phyloP scores from a whole-genome alignment of 2,113 vertebrate species.

The Chinchilla lanigera region DNA sequence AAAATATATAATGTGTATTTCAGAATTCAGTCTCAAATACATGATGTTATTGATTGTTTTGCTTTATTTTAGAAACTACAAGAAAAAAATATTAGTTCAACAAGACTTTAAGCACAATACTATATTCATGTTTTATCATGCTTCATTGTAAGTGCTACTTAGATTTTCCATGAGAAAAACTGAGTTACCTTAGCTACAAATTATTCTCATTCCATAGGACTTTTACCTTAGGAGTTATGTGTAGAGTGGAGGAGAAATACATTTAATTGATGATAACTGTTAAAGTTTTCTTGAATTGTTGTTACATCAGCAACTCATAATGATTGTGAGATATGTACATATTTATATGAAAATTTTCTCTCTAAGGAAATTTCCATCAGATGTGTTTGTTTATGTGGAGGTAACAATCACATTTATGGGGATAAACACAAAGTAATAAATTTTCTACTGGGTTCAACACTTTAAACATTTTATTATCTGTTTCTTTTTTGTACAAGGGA shows the following conservation, averaged over 20 bases:
- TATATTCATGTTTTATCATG: background rate
- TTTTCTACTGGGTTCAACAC: background rate
- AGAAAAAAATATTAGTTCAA: background rate
- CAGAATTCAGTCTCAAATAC: background rate
- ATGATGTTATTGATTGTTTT: background rate
- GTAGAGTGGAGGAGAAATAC: background rate
- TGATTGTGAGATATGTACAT: background rate
- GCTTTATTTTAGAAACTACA: background rate
- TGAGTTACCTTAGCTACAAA: background rate
- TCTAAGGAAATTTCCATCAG: background rate
- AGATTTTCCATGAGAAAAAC: slow-evolving; percentile 3
- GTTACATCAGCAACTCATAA: background rate
- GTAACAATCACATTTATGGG: background rate
- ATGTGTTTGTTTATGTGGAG: background rate
- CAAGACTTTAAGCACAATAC: slow-evolving; percentile 36
- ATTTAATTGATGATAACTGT: background rate
- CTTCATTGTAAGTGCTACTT: background rate
- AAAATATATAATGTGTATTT: background rate
- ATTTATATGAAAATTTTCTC: background rate
- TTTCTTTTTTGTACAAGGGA: background rate
- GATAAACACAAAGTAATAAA: background rate
- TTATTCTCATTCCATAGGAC: background rate
- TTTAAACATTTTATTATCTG: background rate
- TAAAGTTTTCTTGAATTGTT: slow-evolving; percentile 19
- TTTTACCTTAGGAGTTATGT: background rate